Conservation (phyloP, 1,140 invertebrate species). For the Drosophila nigromelanica region DNA sequence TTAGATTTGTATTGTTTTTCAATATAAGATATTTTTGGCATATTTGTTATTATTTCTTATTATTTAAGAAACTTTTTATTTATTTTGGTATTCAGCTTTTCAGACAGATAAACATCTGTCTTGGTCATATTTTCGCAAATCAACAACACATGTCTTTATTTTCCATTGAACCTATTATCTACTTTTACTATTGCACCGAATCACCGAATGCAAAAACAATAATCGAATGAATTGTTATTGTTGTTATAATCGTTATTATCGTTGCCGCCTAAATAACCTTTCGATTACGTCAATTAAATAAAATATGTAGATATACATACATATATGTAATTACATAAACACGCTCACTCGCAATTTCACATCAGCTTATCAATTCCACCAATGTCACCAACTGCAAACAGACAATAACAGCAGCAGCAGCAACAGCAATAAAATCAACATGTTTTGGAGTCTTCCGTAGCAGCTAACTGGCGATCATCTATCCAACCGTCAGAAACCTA, state of each 20-base stretch:
- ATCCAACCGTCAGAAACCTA: slow-evolving; percentile 9
- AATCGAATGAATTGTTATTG: slow-evolving; percentile 8
- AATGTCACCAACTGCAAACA: slow-evolving; percentile 64
- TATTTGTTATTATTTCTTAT: not conserved
- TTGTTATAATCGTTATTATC: slow-evolving; percentile 38
- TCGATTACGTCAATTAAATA: slow-evolving; percentile 75
- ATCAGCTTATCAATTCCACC: slow-evolving; percentile 67
- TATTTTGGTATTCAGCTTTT: not conserved
- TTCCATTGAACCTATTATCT: slow-evolving; percentile 13
- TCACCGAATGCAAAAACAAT: slow-evolving; percentile 4
- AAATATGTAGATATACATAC: slow-evolving; percentile 35
- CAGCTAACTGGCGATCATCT: slow-evolving; percentile 10
- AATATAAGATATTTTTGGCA: not conserved
- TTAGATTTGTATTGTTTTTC: not conserved
- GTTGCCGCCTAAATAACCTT: slow-evolving; percentile 76
- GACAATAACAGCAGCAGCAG: slow-evolving; percentile 20
- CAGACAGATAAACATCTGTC: not conserved
- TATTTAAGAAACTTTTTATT: not conserved
- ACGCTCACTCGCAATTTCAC: slow-evolving; percentile 5
- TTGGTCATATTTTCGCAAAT: not conserved
- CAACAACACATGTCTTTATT: not conserved
- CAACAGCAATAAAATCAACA: slow-evolving; percentile 20
- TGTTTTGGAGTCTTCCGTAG: slow-evolving; percentile 25
- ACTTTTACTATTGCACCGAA: slow-evolving; percentile 10
- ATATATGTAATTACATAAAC: slow-evolving; percentile 62